Evolutionary conservation across 2,797 vertebrate genomes (phyloP).

Genomic region (Ambastaia sidthimunki): DNA sequence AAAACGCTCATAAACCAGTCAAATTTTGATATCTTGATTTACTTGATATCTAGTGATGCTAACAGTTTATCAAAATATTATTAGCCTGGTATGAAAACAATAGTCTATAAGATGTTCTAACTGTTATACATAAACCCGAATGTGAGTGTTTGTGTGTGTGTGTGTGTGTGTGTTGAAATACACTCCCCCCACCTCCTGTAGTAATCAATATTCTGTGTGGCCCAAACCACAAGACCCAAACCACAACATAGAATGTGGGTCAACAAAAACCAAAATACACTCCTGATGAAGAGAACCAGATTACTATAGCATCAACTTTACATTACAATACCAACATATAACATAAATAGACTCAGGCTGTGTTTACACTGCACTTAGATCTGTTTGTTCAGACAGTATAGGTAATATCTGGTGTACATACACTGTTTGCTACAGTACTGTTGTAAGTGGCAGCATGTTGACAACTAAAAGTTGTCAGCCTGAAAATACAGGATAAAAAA

Average conservation of each 20-base stretch:
- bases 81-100: too few relatives aligned
- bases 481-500: too few relatives aligned
- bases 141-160: background rate
- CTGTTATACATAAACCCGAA: too few relatives aligned
- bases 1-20: too few relatives aligned
- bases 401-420: background rate
- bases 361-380: too few relatives aligned
- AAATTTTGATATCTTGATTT: too few relatives aligned
- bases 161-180: background rate
- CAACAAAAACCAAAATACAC: background rate
- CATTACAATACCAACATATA: background rate
- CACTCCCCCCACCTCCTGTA: background rate
- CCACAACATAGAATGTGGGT: slow-evolving; percentile 26
- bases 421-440: background rate
- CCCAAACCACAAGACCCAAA: slow-evolving; percentile 27
- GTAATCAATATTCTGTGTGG: slow-evolving; percentile 46
- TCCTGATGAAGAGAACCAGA: background rate
- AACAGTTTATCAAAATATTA: too few relatives aligned
- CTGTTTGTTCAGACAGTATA: too few relatives aligned
- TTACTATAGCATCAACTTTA: background rate
- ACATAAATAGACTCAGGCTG: background rate
- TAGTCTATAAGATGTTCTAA: too few relatives aligned
- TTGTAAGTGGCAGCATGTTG: background rate
- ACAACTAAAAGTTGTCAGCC: background rate
- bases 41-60: too few relatives aligned